phyloP scores from a whole-genome alignment of 2,888 invertebrate genomes.

The Amblyteles armatorius region DNA sequence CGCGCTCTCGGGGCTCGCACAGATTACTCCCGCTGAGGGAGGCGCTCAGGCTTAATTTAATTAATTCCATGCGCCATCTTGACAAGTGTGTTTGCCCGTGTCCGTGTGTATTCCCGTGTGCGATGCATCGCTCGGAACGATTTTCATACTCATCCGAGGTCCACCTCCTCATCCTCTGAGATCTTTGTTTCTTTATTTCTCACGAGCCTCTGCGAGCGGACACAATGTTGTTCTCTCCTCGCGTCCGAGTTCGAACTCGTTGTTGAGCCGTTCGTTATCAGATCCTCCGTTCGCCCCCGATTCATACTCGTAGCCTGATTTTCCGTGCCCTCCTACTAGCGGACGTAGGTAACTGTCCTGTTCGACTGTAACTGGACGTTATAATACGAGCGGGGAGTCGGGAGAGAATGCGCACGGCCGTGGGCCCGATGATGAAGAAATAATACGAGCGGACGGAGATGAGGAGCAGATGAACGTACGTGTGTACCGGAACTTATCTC shows the following conservation, averaged over 20 bases:
- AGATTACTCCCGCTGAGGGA: conserved; percentile 79
- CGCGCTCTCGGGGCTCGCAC: conserved; percentile 49
- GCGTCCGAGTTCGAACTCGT: conserved; percentile 60
- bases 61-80: conserved; percentile 83
- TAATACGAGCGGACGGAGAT: conserved; percentile 44
- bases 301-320: conserved; percentile 46
- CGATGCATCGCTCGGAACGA: conserved; percentile 76
- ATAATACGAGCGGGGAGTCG: conserved; percentile 16
- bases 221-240: conserved; percentile 57
- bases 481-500: conserved; percentile 46
- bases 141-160: conserved; percentile 79
- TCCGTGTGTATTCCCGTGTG: conserved; percentile 47
- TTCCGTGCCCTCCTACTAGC: conserved; percentile 49
- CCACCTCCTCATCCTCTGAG: conserved; percentile 55
- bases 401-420: conserved; percentile 35
- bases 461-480: conserved; percentile 54
- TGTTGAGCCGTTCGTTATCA: conserved; percentile 78
- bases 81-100: conserved; percentile 77
- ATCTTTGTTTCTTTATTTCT: conserved; percentile 67
- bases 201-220: conserved; percentile 25
- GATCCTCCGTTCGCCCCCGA: conserved; percentile 78
- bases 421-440: conserved; percentile 53
- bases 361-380: conserved; percentile 42
- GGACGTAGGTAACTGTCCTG: conserved; percentile 54
- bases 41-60: conserved; percentile 82